phyloP scores from a whole-genome alignment of 2,797 vertebrate species.

The Siniperca obscura region DNA sequence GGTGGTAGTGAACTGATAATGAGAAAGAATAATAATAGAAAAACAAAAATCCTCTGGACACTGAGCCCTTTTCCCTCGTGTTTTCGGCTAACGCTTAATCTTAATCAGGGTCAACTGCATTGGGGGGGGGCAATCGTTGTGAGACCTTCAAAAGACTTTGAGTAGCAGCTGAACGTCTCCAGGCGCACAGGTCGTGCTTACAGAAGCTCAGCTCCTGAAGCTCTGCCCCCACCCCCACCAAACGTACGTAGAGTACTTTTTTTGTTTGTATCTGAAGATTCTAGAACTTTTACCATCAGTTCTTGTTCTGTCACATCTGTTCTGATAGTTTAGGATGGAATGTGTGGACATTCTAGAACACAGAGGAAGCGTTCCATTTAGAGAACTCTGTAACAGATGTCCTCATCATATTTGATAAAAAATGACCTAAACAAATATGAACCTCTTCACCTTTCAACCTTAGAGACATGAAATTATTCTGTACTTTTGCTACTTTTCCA shows the following conservation, averaged over 20 bases:
- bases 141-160: conserved; percentile 32
- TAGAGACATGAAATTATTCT: conserved; percentile 21
- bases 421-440: conserved; percentile 24
- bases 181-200: conserved; percentile 32
- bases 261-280: conserved; percentile 1
- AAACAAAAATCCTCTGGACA: conserved; percentile 70
- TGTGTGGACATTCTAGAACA: conserved; percentile 80
- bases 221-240: conserved; percentile 17
- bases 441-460: conserved; percentile 3
- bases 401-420: background rate
- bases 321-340: conserved; percentile 82
- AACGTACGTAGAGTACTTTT: conserved; percentile 7
- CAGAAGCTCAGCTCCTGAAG: conserved; percentile 80
- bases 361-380: conserved; percentile 13
- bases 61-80: conserved; percentile 60
- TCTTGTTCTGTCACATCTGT: conserved; percentile 51
- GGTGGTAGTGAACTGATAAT: conserved; percentile 90
- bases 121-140: conserved; percentile 25
- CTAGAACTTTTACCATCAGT: conserved; percentile 25
- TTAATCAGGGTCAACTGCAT: conserved; percentile 32
- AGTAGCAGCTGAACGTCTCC: conserved; percentile 32
- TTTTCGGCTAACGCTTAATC: conserved; percentile 46
- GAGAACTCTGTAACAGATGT: conserved; percentile 16
- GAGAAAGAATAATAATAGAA: conserved; percentile 68
- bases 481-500: background rate